phyloP scores from a whole-genome alignment of 1,140 invertebrate species.

The Lepidostoma basale region DNA sequence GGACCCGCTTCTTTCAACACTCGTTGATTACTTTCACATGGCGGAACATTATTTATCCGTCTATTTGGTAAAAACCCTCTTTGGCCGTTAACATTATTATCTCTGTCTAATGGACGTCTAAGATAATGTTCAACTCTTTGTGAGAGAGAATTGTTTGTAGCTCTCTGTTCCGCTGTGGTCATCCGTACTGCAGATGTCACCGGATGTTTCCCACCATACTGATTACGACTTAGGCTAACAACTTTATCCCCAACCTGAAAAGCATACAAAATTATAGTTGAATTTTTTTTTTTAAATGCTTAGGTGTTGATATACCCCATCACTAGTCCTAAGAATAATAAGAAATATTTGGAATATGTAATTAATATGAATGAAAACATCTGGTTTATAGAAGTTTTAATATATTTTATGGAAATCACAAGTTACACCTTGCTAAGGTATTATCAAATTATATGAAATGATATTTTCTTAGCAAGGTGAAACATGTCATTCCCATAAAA shows the following conservation, averaged over 20 bases:
- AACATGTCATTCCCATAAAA: too few relatives aligned
- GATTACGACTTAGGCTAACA: conserved; percentile 67
- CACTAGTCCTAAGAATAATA: too few relatives aligned
- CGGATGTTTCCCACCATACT: conserved; percentile 56
- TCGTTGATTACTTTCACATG: conserved; percentile 45
- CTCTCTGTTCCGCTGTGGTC: conserved; percentile 51
- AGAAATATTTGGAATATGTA: too few relatives aligned
- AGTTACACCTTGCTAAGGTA: too few relatives aligned
- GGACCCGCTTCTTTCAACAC: conserved; percentile 21
- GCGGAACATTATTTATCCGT: conserved; percentile 37
- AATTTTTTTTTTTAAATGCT: too few relatives aligned
- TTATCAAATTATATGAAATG: too few relatives aligned
- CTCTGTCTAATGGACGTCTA: conserved; percentile 63
- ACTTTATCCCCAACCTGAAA: conserved; percentile 67
- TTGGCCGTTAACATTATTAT: conserved; percentile 76
- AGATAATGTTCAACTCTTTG: conserved; percentile 56
- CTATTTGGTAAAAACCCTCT: conserved; percentile 64
- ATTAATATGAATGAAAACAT: too few relatives aligned
- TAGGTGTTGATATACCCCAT: too few relatives aligned
- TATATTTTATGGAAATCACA: too few relatives aligned
- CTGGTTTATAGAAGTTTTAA: too few relatives aligned
- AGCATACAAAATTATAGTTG: background rate
- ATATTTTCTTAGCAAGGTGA: too few relatives aligned
- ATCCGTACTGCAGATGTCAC: conserved; percentile 57
- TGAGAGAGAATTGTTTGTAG: conserved; percentile 52